These are phyloP conservation scores for Mythimna pallens DNA, from an alignment of 2,888 invertebrate species.

Conservation along the genomic window DNA sequence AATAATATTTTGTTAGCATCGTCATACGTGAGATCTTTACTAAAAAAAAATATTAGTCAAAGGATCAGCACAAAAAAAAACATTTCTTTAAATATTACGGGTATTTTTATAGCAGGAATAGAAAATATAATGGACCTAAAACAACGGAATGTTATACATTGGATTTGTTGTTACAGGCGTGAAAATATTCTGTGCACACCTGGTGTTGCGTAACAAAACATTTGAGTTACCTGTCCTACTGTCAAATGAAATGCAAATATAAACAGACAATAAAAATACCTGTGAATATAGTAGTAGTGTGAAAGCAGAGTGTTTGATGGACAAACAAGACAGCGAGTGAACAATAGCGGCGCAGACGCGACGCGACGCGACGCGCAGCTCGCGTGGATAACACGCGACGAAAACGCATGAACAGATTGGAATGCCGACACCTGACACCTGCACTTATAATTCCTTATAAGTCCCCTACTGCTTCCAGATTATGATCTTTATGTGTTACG, in stretches of 20 bases:
- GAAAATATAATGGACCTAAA: not conserved
- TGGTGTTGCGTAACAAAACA: slow-evolving; percentile 3
- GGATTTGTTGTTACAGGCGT: slow-evolving; percentile 7
- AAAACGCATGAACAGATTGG: slow-evolving; percentile 56
- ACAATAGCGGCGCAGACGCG: slow-evolving; percentile 17
- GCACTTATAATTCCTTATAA: slow-evolving; percentile 64
- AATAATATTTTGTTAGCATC: not conserved
- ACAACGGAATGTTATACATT: not conserved
- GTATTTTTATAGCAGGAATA: not conserved
- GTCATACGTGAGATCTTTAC: not conserved
- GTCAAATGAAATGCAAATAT: slow-evolving; percentile 54
- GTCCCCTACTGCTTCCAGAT: slow-evolving; percentile 35
- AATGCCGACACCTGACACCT: slow-evolving; percentile 72
- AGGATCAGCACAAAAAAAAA: not conserved
- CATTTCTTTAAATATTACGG: slow-evolving; percentile 33
- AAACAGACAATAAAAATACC: slow-evolving; percentile 60
- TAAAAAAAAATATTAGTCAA: not conserved
- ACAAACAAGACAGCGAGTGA: slow-evolving; percentile 8
- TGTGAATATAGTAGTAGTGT: not conserved
- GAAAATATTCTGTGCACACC: slow-evolving; percentile 32
- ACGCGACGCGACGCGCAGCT: not conserved
- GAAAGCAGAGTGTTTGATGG: slow-evolving; percentile 16
- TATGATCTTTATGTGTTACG: slow-evolving; percentile 51
- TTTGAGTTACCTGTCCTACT: slow-evolving; percentile 27
- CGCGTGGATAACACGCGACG: slow-evolving; percentile 20